Evolutionary conservation across 1,140 invertebrate species (phyloP), one percentile per base, ranked within the genome.

Genomic region (Sycophila sp.): DNA sequence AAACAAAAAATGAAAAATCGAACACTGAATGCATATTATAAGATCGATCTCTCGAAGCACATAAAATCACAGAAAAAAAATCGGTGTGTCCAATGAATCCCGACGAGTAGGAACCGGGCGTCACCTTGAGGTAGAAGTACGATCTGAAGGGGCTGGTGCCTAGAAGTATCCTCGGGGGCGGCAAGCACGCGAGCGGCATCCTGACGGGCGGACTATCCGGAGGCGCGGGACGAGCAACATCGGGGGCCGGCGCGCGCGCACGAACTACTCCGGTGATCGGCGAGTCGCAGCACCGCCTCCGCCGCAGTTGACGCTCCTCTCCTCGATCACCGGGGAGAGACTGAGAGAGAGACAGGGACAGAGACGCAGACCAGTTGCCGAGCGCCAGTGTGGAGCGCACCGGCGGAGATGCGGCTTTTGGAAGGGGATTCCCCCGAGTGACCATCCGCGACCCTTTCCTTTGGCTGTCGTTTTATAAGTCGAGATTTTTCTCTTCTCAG

Each of bases 111-210:
- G n/a, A n/a, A n/a, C n/a, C n/a, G n/a, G n/a, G n/a, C n/a, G 42
- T 69, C 68, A 69, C 68, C 68, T 69, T 63, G 24, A 69, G 68
- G 22, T 56, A 69, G 56, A 69, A 63, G 59, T 69, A 63, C 8
- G 28, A 49, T 19, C 15, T 55, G 51, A 22, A 40, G 42, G 56
- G 4, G 4, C 19, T 26, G 26, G 10, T 0, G 7, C 34, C 24
- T 22, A 62, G 2, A 28, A 53, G 17, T 24, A 26, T 69, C 59
- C 17, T 58, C 26, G 68, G 36, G 28, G 47, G 19, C 42, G 40
- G 30, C 28, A 24, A 24, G 1, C 24, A 5, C 26, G 24, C 63
- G 59, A 10, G 24, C 38, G 68, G 26, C 68, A 63, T 63, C 49
- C 26, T 63, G 47, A 4, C 36, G 10, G 42, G 42, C 42, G 8